Conservation (phyloP, 2,888 invertebrate genomes). For the Fragum sueziense region DNA sequence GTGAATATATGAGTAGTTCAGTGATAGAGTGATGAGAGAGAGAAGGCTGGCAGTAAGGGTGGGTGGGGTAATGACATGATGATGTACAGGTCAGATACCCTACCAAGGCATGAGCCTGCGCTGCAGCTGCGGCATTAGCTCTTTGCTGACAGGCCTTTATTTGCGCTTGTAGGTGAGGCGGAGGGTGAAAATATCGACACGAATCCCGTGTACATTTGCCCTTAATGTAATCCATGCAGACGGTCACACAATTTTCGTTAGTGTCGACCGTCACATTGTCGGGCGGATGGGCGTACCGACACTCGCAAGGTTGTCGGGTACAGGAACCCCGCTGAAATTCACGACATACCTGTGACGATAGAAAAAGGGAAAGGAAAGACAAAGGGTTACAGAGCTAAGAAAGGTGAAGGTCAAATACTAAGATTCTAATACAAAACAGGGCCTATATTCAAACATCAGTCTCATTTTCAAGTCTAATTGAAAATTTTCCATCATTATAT, state of each 20-base stretch:
- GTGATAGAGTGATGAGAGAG: conserved; percentile 1
- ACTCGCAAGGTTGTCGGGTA: conserved; percentile 98
- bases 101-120: conserved; percentile 81
- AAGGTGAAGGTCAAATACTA: conserved; percentile 10
- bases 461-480: no score
- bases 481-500: no score
- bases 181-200: conserved; percentile 99
- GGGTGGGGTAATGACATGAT: conserved; percentile 47
- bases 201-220: conserved; percentile 96
- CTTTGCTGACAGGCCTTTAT: conserved; percentile 87
- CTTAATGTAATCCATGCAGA: conserved; percentile 98
- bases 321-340: conserved; percentile 99
- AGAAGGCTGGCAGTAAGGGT: conserved; percentile 21
- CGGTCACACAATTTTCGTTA: conserved; percentile 99
- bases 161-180: conserved; percentile 95
- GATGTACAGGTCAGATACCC: conserved; percentile 68
- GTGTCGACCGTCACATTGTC: conserved; percentile 93
- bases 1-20: not conserved
- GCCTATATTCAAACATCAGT: no score
- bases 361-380: conserved; percentile 33
- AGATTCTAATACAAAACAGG: not conserved
- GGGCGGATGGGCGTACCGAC: conserved; percentile 99
- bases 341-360: conserved; percentile 87
- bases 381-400: conserved; percentile 18
- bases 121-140: conserved; percentile 80